Base-by-base conservation (phyloP, 1,140 invertebrate species). In the Drosophila mauritiana region DNA sequence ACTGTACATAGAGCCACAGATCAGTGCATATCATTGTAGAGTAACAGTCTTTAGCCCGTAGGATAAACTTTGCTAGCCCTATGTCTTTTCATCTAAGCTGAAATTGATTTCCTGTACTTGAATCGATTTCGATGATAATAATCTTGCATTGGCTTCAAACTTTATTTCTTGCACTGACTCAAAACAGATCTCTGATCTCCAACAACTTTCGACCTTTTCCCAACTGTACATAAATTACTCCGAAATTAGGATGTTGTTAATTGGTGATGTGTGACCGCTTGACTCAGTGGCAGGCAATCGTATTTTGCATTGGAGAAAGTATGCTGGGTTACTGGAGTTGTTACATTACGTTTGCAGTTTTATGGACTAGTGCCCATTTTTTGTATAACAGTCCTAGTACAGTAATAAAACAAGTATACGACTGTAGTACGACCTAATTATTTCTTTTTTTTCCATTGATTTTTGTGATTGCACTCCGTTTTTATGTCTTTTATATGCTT, bases 11-110 rank as follows among this genome's bases (percentile, higher is more conserved):
- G 42, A 70, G 64, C 40, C 64, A 55, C 64, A 70, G 64, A 69
- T 70, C 51, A 70, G 52, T 49, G 53, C 68, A 72, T 72, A 72
- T 72, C 68, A 72, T 72, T 57, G 68, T 72, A 72, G 65, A 40
- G 37, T 40, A 49, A 70, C 68, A 48, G 68, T 57, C 37, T 70
- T 64, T 48, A 31, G 7, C 15, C 67, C 25, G 67, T 72, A 72
- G 65, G 64, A 17, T 53, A 20, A 25, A 17, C 25, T 40, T 64
- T 42, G 45, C 27, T 22, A 67, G 37, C 37, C 13, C 46, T 49
- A 20, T 69, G 17, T 69, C 8, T 22, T n/a, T 46, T 57, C 43
- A 70, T 57, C 43, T 69, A 34, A 34, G 42, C 63, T 34, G 64
- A 6, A 56, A 55, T 69, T 39, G 17, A 27, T 15, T 25, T 3